These are phyloP conservation scores for Sapajus apella DNA, from an alignment of 2,113 vertebrate genomes.

Conservation along the genomic window DNA sequence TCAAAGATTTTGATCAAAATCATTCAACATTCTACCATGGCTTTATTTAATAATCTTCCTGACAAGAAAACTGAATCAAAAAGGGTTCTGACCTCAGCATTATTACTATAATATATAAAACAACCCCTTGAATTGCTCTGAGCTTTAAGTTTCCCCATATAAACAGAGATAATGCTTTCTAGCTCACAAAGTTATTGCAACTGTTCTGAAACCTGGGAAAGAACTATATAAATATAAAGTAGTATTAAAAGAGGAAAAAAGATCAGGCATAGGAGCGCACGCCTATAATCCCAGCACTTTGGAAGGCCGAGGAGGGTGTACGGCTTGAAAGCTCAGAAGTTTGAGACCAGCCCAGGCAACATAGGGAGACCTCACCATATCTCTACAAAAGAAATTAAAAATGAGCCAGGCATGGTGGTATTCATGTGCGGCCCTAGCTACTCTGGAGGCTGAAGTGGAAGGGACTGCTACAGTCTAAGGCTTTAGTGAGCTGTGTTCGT, in stretches of 20 bases:
- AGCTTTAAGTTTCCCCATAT: background rate
- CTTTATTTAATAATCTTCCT: background rate
- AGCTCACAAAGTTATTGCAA: background rate
- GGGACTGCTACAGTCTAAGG: too few species aligned
- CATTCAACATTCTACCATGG: constrained; percentile 4
- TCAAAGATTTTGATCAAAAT: constrained; percentile 40
- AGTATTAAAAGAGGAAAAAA: background rate
- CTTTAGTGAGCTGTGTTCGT: too few species aligned
- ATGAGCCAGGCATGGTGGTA: too few species aligned
- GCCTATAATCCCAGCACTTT: too few species aligned
- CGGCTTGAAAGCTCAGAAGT: too few species aligned
- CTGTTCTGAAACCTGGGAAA: constrained; percentile 22
- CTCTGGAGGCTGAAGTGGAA: too few species aligned
- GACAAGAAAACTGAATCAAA: constrained; percentile 46
- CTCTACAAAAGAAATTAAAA: too few species aligned
- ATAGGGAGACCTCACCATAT: too few species aligned
- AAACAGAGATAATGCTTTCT: background rate
- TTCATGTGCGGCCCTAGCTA: too few species aligned
- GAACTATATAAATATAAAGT: background rate
- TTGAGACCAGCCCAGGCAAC: too few species aligned
- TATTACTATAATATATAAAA: background rate
- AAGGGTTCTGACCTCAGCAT: background rate
- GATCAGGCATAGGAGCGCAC: too few species aligned
- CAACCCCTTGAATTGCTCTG: background rate
- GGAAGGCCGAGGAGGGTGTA: too few species aligned